Base-by-base conservation (phyloP, 2,113 vertebrate species). In the Thalassarche chlororhynchos region DNA sequence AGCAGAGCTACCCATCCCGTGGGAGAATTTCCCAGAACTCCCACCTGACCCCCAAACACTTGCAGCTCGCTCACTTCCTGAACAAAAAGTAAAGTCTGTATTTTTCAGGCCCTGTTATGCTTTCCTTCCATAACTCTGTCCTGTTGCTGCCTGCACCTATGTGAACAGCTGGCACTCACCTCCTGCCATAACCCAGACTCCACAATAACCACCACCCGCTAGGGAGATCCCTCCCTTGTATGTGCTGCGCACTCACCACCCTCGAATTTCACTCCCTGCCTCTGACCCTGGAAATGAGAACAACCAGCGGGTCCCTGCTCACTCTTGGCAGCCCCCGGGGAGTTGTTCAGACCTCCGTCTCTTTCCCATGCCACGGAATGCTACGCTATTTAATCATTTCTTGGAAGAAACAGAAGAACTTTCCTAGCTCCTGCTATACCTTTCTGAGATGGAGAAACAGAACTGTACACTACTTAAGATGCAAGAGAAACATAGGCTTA, bases 221-320 rank as follows among this genome's bases (percentile, higher is more conserved):
- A 8, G 1, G 10, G 26, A 47, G 6, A 17, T 20, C 24, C 42
- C 19, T 66, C 28, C 54, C 19, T 9, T 9, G 7, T 21, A 61
- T 1, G 31, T 31, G 19, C 47, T 49, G 25, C 0, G 1, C 19
- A 3, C 57, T 71, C 15, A 11, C 21, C 58, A 34, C 6, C 14
- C 31, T 52, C 34, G 12, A 0, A 58, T 52, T 25, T 38, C 65
- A 44, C 21, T 31, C 42, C 31, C n/a, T 40, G 29, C 17, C 42
- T n/a, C 64, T 34, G 12, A 28, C 18, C 21, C 34, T 60, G 52
- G 74, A 51, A 28, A 57, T 1, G 9, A 32, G n/a, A 71, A 32
- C 0, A 3, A 42, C 3, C 44, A 13, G 49, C 1, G 1, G 12
- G 38, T 46, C 52, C 54, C n/a, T 7, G 3, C 34, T 40, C 40